Evolutionary conservation across 2,113 vertebrate species (phyloP), one percentile per base, ranked within the genome.

Genomic region (Pseudois nayaur): DNA sequence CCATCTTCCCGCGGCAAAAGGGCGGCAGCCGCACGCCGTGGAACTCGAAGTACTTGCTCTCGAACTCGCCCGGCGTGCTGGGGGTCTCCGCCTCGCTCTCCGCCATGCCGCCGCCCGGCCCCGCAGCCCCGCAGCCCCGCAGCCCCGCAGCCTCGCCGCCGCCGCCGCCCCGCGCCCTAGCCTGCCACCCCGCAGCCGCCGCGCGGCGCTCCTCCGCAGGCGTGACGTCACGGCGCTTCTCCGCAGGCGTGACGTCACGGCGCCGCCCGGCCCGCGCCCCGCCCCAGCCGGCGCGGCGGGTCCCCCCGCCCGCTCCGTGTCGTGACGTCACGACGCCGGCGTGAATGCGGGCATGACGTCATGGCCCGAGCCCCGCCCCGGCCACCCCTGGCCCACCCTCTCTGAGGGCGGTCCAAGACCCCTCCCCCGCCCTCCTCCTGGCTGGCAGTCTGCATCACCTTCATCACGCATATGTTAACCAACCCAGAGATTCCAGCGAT

Each of bases 41-140:
- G 98, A 99, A 99, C 98, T 99, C 99, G 98, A 99, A 99, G 98
- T 99, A 99, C 98, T 99, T 99, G 99, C 99, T 99, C 98, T 99
- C 99, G 97, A 99, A 99, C 99, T 99, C 99, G 50, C 99, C 99
- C 15, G 99, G 99, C 50, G 99, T 99, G 99, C 99, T 99, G 97
- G 99, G 99, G 97, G 99, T 99, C 98, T 99, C 99, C 96, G 99
- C 99, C 97, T 99, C 99, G 99, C 99, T 99, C 98, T 99, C 99
- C 95, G 99, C 99, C 99, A 99, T 99, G 98, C 98, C 99, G 87
- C 25, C 8, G 52, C 5, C 93, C 86, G 48, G 10, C 6, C 57
- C 52, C 52, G 67, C 27, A 62, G 57, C 84, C 33, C 33, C 12
- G 21, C 40, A 43, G 40, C 40, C 40, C 40, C 40, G 40, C 40